Percentiles rank a stretch among this genome's conserved stretches.
These are phyloP conservation scores for Hybos culiciformis DNA, from an alignment of 2,888 invertebrate genomes.

Conservation along the genomic window DNA sequence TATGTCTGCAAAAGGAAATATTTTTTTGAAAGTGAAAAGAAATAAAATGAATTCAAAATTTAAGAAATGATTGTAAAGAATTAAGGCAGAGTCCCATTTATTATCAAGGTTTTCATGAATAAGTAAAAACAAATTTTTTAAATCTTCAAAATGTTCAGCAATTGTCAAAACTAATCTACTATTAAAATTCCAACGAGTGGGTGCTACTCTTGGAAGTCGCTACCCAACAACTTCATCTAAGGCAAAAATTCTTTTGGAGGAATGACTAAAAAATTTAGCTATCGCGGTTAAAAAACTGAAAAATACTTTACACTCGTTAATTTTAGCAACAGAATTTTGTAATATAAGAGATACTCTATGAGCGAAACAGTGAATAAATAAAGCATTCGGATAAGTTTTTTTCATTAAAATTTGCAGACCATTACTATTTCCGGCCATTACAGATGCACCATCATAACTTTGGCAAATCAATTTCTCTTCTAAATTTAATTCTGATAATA, in stretches of 20 bases:
- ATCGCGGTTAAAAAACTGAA: constrained; percentile 7
- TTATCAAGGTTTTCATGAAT: constrained; percentile 5
- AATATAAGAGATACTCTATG: constrained; percentile 16
- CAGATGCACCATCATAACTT: constrained; percentile 18
- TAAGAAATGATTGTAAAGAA: constrained; percentile 8
- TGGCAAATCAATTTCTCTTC: constrained; percentile 16
- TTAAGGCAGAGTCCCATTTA: constrained; percentile 2
- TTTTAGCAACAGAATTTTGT: constrained; percentile 1
- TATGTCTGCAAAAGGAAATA: constrained; percentile 8
- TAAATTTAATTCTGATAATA: constrained; percentile 4
- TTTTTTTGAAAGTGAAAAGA: constrained; percentile 3
- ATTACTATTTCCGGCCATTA: constrained; percentile 15
- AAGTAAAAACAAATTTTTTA: neutral
- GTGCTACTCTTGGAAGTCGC: constrained; percentile 12
- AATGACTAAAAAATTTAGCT: constrained; percentile 16
- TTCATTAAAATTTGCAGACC: constrained; percentile 19
- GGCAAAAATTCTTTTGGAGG: constrained; percentile 13
- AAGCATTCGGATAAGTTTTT: constrained; percentile 15
- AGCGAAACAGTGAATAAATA: constrained; percentile 19
- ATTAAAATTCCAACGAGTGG: constrained; percentile 15
- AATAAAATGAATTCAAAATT: constrained; percentile 7
- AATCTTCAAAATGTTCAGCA: neutral
- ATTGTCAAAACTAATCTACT: constrained; percentile 12
- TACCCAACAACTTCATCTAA: constrained; percentile 10
- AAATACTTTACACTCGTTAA: constrained; percentile 2